Base-by-base conservation (phyloP, 2,888 invertebrate species). In the Lobophora halterata region DNA sequence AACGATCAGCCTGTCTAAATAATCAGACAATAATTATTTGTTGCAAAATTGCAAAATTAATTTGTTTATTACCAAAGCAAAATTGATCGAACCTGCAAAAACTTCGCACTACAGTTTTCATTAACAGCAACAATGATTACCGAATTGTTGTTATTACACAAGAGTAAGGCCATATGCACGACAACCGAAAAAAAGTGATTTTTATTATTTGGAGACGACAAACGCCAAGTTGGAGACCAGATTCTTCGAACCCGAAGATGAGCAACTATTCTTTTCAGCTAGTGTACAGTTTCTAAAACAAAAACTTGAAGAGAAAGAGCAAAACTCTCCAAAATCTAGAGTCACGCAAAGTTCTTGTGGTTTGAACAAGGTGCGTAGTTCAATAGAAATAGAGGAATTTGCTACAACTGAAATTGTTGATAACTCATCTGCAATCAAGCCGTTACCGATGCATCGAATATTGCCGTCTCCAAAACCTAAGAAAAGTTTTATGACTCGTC, bases 281-380 rank as follows among this genome's bases (percentile, higher is more conserved):
- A 83, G 83, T 55, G 58, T 83, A 5, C 65, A 78, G 35, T 85
- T 82, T 46, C 71, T 86, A n/a, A 68, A 58, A 30, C 71, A 71
- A 50, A 66, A 73, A 42, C 64, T 85, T n/a, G 60, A 71, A 52
- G 75, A 79, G 39, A 81, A 77, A 58, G 52, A 56, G 6, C 43
- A 29, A 17, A 7, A 46, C 13, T 36, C 36, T 5, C 16, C 39
- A 1, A 47, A 47, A 17, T 30, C 46, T 7, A 52, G 51, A 8
- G 60, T 59, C 11, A 65, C 77, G 1, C 68, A 68, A 30, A 79
- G 75, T 51, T 75, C 74, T 51, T 75, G 68, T 52, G 64, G 69
- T 39, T 47, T 80, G 5, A 52, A 36, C 6, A 44, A 31, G 1
- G 26, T 8, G 33, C 19, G 24, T 24, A 29, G 3, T 34, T 9